These are phyloP conservation scores for Drosophila kanapiae DNA, from an alignment of 1,140 invertebrate genomes.

Conservation along the genomic window DNA sequence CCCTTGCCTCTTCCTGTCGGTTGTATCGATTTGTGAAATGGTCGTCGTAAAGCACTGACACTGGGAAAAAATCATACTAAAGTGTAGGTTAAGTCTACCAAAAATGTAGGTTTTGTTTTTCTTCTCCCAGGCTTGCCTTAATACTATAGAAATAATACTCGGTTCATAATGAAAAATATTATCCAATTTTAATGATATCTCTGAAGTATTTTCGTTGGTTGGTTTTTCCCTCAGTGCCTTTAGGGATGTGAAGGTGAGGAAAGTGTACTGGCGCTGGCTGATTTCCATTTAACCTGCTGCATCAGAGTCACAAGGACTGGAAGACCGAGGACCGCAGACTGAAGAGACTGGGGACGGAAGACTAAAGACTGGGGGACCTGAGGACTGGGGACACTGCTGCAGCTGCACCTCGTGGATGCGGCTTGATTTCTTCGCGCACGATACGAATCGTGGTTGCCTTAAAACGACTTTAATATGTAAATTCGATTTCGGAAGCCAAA, in stretches of 20 bases:
- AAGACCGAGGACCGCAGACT: slow-evolving; percentile 26
- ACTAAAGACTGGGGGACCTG: background rate
- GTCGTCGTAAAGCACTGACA: slow-evolving; percentile 58
- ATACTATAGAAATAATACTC: too few species aligned
- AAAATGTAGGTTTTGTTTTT: too few species aligned
- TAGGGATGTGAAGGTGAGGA: slow-evolving; percentile 23
- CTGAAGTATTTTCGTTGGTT: background rate
- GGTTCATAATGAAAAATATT: too few species aligned
- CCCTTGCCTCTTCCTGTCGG: slow-evolving; percentile 47
- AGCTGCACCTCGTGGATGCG: slow-evolving; percentile 62
- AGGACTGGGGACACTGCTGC: slow-evolving; percentile 37
- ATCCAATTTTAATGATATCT: background rate
- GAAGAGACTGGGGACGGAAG: slow-evolving; percentile 4
- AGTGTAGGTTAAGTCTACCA: background rate
- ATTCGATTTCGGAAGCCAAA: slow-evolving; percentile 85
- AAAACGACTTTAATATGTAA: slow-evolving; percentile 85
- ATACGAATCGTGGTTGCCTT: slow-evolving; percentile 77
- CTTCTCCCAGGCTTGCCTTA: too few species aligned
- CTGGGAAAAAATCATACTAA: background rate
- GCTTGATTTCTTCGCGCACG: slow-evolving; percentile 72
- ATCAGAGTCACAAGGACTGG: slow-evolving; percentile 38
- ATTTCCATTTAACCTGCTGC: slow-evolving; percentile 84
- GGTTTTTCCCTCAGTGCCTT: background rate
- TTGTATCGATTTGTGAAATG: slow-evolving; percentile 85
- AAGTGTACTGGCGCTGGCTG: slow-evolving; percentile 57